A percentile compares a stretch with the other conserved stretches of the same genome.
These are phyloP conservation scores for Linnaemya tessellans DNA, from an alignment of 2,888 invertebrate genomes.

Conservation along the genomic window DNA sequence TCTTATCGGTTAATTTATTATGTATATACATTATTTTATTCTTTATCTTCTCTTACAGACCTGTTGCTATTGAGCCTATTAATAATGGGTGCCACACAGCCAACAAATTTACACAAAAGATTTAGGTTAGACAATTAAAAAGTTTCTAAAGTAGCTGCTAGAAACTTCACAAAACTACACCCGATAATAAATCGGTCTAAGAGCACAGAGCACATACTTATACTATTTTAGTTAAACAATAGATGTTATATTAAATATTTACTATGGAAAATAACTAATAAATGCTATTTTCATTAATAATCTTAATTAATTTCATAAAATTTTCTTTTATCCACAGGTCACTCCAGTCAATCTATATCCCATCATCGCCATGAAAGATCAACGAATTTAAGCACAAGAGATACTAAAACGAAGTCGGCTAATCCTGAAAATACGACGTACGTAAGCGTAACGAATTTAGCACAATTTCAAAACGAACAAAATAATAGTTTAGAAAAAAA, in stretches of 20 bases:
- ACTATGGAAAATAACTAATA: neutral
- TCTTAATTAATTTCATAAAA: neutral
- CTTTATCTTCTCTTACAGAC: constrained; percentile 76
- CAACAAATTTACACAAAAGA: constrained; percentile 77
- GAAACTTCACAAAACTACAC: constrained; percentile 48
- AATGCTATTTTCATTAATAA: neutral
- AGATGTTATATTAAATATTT: neutral
- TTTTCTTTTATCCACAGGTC: constrained; percentile 75
- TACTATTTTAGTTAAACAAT: constrained; percentile 13
- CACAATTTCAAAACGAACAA: constrained; percentile 75
- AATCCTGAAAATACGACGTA: constrained; percentile 79
- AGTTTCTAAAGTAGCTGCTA: constrained; percentile 55
- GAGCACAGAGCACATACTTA: constrained; percentile 56
- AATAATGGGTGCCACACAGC: constrained; percentile 81
- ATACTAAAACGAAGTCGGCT: constrained; percentile 67
- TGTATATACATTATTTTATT: constrained; percentile 16
- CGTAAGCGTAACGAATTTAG: constrained; percentile 83
- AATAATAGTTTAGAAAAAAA: constrained; percentile 49
- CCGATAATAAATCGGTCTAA: constrained; percentile 22
- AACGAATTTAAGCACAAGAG: constrained; percentile 62
- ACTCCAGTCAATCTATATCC: constrained; percentile 80
- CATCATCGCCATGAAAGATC: constrained; percentile 71
- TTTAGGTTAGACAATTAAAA: constrained; percentile 77
- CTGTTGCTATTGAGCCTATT: constrained; percentile 80
- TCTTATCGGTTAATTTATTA: neutral